Percentiles rank a stretch among this genome's conserved stretches.
These are phyloP conservation scores for Osmerus eperlanus DNA, from an alignment of 2,113 vertebrate genomes.

Conservation along the genomic window DNA sequence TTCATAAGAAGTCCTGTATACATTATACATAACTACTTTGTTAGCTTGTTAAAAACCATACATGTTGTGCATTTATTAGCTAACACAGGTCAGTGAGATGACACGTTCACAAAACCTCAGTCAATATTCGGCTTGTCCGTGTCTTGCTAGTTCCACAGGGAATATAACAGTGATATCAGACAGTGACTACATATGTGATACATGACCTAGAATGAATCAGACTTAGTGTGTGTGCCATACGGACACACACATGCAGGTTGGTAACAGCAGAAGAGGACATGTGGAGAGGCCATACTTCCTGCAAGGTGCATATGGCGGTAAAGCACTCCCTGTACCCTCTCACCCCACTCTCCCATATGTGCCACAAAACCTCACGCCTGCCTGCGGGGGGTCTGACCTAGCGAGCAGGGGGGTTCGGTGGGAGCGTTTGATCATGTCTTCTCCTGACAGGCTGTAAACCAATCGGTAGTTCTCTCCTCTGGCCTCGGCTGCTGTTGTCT, in stretches of 20 bases:
- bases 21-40: slow-evolving; percentile 7
- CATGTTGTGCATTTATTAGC: slow-evolving; percentile 4
- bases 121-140: slow-evolving; percentile 21
- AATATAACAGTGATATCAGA: slow-evolving; percentile 34
- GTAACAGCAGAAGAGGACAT: slow-evolving; percentile 32
- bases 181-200: slow-evolving; percentile 31
- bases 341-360: background rate
- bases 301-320: slow-evolving; percentile 23
- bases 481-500: background rate
- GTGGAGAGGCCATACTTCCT: slow-evolving; percentile 42
- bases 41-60: background rate
- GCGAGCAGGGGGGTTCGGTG: background rate
- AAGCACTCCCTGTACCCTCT: slow-evolving; percentile 2
- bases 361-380: background rate
- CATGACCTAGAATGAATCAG: background rate
- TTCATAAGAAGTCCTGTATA: background rate
- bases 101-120: slow-evolving; percentile 27
- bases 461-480: background rate
- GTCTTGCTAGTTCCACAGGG: slow-evolving; percentile 15
- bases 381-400: background rate
- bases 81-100: too few relatives aligned
- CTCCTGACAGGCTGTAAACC: background rate
- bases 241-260: slow-evolving; percentile 15
- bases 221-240: background rate
- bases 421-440: slow-evolving; percentile 2